A percentile compares a stretch with the other conserved stretches of the same genome.
Evolutionary conservation across 2,797 vertebrate species (phyloP).

Genomic region (Setipinna tenuifilis): DNA sequence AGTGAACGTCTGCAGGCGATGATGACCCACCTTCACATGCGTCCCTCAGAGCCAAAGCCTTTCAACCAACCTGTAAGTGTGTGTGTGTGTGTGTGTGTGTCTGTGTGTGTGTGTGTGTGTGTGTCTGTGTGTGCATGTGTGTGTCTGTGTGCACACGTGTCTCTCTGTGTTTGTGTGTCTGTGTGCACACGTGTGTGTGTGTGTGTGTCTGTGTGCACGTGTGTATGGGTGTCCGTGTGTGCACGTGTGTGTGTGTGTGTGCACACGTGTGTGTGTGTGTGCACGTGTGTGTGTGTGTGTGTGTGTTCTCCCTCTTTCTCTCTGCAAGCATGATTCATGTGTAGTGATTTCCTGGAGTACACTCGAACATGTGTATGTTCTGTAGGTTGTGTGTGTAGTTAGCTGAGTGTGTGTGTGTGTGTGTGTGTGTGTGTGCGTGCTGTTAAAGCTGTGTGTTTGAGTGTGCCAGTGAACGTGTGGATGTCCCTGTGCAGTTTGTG

Average conservation of each 20-base stretch:
- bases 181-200: too few species aligned
- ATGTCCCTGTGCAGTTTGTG: conserved; percentile 29
- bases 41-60: conserved; percentile 97
- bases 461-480: background rate
- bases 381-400: background rate
- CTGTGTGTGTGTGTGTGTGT: background rate
- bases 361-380: conserved; percentile 3
- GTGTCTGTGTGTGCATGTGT: background rate
- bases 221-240: conserved; percentile 40
- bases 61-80: conserved; percentile 93
- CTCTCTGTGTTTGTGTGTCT: background rate
- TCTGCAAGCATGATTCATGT: background rate
- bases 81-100: background rate
- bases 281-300: background rate
- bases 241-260: background rate
- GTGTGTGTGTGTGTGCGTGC: background rate
- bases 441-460: background rate
- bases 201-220: background rate
- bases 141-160: background rate
- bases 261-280: too few species aligned
- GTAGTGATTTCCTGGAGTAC: conserved; percentile 32
- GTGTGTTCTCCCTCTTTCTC: background rate
- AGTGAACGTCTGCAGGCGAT: conserved; percentile 97
- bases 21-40: conserved; percentile 99
- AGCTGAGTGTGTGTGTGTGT: background rate